Base-by-base conservation (phyloP, 2,113 vertebrate species). In the Pipra filicauda region DNA sequence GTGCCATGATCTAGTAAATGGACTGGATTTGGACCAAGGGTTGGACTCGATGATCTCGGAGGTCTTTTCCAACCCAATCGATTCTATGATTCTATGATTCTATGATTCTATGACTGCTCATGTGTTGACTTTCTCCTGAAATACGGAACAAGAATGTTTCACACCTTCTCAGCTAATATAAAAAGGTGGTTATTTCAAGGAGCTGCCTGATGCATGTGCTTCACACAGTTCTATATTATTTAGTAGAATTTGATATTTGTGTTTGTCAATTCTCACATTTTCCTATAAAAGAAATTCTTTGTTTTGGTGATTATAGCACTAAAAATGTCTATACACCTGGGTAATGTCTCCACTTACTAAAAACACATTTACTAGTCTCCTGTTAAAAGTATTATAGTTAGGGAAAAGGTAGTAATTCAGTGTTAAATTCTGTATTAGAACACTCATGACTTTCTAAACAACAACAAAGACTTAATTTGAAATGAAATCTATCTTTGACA, bases 141-240 rank as follows among this genome's bases (percentile, higher is more conserved):
- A 95, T 37, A 80, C 8, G 57, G n/a, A 78, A 75, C n/a, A 87
- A 41, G 57, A 88, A 88, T 81, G 72, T 71, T 85, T 87, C 76
- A 92, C 1, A 17, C 11, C 37, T 91, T 83, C 72, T 21, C 33
- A 73, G 30, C 52, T 86, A 69, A 58, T 43, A 77, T 23, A 79
- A 91, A 85, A 35, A 95, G 81, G 43, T 55, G 23, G 51, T 70
- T 96, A 83, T 89, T 93, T 91, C 64, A 92, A 72, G 44, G n/a
- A 43, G 39, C 65, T 88, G 43, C 13, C 51, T 92, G 65, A 93
- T 81, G 39, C 41, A 79, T 76, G 72, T 39, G n/a, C 23, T 86
- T 91, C 55, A 78, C 41, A 69, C 10, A 78, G 21, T 44, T 73
- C 86, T 86, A 67, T 93, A 62, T 88, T 71, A 95, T 94, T 92